Conservation (phyloP, 2,888 invertebrate genomes). For the Drosophila fungiperda region DNA sequence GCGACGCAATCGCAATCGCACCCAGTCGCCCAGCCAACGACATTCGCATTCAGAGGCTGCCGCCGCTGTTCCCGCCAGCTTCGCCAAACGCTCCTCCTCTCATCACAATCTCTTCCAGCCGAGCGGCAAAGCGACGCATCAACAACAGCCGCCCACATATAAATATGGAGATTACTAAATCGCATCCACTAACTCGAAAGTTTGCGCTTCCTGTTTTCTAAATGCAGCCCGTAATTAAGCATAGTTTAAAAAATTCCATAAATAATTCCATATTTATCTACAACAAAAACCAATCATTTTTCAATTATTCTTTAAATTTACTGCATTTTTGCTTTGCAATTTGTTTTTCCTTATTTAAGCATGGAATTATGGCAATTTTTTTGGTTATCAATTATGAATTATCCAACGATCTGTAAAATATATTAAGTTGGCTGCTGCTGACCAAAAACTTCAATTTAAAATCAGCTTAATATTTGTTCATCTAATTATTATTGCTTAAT, state of each 20-base stretch:
- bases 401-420: conserved; percentile 5
- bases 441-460: background rate
- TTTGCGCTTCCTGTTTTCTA: conserved; percentile 12
- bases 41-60: conserved; percentile 62
- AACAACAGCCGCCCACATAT: conserved; percentile 71
- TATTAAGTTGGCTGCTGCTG: conserved; percentile 29
- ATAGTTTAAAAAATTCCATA: conserved; percentile 36
- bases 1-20: conserved; percentile 68
- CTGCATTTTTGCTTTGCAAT: conserved; percentile 25
- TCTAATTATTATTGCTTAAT: background rate
- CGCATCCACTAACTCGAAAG: conserved; percentile 18
- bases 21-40: conserved; percentile 64
- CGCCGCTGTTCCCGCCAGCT: conserved; percentile 44
- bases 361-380: background rate
- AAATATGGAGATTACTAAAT: conserved; percentile 86
- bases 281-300: conserved; percentile 6
- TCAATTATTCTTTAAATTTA: background rate
- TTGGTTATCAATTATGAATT: background rate
- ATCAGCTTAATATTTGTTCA: background rate
- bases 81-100: conserved; percentile 86
- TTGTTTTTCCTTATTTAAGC: background rate
- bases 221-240: conserved; percentile 40
- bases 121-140: conserved; percentile 52
- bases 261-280: conserved; percentile 42
- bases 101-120: conserved; percentile 87